Percentiles rank a stretch among this genome's conserved stretches.
Evolutionary conservation across 2,888 invertebrate species (phyloP).

Genomic region (Lepidochrysops patricia): DNA sequence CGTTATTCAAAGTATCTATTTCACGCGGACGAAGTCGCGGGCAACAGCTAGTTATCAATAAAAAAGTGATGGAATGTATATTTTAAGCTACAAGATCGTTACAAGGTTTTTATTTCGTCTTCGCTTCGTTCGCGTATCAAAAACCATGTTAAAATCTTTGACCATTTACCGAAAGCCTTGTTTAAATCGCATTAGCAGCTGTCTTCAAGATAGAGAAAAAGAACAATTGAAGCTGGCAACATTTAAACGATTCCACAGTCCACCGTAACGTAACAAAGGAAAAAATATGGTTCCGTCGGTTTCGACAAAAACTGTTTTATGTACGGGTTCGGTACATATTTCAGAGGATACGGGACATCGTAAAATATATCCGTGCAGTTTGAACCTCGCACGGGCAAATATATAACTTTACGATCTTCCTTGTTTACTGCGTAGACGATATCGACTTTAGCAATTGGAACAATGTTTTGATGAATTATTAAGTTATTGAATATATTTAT

Average conservation of each 20-base stretch:
- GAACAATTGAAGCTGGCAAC: neutral
- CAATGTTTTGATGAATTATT: neutral
- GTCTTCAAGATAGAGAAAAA: too few relatives aligned
- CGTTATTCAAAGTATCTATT: too few relatives aligned
- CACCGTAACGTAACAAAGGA: neutral
- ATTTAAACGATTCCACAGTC: too few relatives aligned
- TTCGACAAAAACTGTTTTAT: conserved; percentile 37
- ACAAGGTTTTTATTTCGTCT: too few relatives aligned
- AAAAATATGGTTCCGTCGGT: conserved; percentile 15
- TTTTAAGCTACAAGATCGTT: too few relatives aligned
- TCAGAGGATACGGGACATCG: conserved; percentile 19
- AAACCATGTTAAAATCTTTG: too few relatives aligned
- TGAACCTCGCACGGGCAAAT: conserved; percentile 17
- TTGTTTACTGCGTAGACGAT: conserved; percentile 14
- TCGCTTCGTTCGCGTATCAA: too few relatives aligned
- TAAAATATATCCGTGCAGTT: conserved; percentile 24
- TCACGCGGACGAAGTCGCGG: too few relatives aligned
- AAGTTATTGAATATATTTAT: neutral
- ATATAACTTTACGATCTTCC: conserved; percentile 16
- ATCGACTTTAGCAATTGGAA: neutral
- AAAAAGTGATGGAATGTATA: too few relatives aligned
- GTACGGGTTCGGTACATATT: conserved; percentile 25
- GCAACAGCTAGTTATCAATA: too few relatives aligned
- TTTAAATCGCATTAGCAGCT: too few relatives aligned
- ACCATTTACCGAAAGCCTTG: too few relatives aligned